Evolutionary conservation across 2,113 vertebrate genomes (phyloP).

Genomic region (Fulica atra): DNA sequence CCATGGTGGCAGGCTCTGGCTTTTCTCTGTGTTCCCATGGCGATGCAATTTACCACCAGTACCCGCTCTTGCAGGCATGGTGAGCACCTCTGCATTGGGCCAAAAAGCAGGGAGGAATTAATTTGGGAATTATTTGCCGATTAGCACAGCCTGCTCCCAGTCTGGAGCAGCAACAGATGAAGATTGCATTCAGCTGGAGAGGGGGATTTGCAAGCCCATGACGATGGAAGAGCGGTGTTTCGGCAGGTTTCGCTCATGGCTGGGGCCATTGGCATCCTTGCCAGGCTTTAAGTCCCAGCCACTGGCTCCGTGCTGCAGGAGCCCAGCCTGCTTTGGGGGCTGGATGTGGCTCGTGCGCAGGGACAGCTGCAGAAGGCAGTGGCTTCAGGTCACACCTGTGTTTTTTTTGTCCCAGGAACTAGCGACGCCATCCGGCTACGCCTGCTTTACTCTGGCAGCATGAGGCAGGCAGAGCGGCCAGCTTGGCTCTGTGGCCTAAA

Average conservation of each 20-base stretch:
- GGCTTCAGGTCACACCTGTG: rapidly evolving
- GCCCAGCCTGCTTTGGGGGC: background rate
- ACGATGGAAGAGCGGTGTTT: rapidly evolving
- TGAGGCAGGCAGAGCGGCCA: background rate
- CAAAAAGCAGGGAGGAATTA: background rate
- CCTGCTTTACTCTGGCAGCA: background rate
- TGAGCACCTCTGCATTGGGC: background rate
- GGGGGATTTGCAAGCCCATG: background rate
- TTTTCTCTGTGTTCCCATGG: background rate
- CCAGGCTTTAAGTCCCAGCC: background rate
- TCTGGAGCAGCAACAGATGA: rapidly evolving
- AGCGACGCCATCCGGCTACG: rapidly evolving
- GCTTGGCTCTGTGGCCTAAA: rapidly evolving
- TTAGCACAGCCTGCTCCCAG: background rate
- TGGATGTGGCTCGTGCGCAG: background rate
- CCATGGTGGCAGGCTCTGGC: rapidly evolving
- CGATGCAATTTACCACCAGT: background rate
- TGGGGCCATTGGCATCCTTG: too few relatives aligned
- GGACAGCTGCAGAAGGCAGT: background rate
- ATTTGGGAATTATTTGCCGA: background rate
- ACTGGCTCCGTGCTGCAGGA: background rate
- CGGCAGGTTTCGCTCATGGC: background rate
- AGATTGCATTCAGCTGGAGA: background rate
- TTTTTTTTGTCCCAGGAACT: background rate
- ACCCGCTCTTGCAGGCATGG: background rate